Conservation (phyloP, 1,140 invertebrate genomes). For the Drosophila seguyi region DNA sequence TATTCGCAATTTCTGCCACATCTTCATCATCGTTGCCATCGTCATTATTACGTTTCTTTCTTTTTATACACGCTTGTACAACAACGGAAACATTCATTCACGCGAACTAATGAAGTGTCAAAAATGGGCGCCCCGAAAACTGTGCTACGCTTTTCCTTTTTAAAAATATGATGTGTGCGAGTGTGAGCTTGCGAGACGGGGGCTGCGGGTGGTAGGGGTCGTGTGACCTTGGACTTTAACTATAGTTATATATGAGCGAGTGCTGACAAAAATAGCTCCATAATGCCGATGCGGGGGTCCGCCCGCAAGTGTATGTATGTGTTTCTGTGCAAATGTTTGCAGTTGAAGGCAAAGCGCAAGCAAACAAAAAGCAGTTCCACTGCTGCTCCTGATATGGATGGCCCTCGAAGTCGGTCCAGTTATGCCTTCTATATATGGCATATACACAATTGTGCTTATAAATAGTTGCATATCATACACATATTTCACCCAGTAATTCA, state of each 20-base stretch:
- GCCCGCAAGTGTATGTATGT: neutral
- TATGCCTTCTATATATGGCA: conserved; percentile 21
- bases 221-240: conserved; percentile 56
- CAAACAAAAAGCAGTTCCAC: conserved; percentile 50
- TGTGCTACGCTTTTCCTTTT: conserved; percentile 61
- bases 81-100: conserved; percentile 74
- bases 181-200: neutral
- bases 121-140: conserved; percentile 72
- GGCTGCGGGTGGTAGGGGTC: conserved; percentile 1
- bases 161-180: conserved; percentile 21
- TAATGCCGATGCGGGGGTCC: conserved; percentile 41
- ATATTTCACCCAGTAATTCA: conserved; percentile 43
- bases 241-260: conserved; percentile 40
- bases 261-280: conserved; percentile 72
- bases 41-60: conserved; percentile 29
- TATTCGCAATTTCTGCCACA: conserved; percentile 15
- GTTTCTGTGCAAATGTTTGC: conserved; percentile 51
- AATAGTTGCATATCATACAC: neutral
- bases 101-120: conserved; percentile 78
- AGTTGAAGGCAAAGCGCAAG: conserved; percentile 67
- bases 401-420: conserved; percentile 53
- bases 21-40: conserved; percentile 2
- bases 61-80: conserved; percentile 60
- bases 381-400: conserved; percentile 68
- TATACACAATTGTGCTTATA: neutral